These are phyloP conservation scores for Streptopelia turtur DNA, from an alignment of 2,797 vertebrate genomes.

Conservation along the genomic window DNA sequence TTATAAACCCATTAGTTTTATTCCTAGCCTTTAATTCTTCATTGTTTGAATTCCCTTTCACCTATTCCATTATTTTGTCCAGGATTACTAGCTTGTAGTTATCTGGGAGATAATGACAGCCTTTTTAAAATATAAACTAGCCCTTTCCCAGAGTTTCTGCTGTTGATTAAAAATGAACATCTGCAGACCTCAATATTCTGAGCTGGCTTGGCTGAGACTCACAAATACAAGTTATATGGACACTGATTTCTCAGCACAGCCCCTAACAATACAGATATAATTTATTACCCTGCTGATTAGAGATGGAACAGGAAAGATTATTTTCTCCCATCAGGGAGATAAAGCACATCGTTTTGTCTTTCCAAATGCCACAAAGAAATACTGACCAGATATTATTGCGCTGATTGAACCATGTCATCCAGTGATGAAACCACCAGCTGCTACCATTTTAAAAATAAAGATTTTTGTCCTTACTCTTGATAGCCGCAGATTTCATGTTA, in stretches of 20 bases:
- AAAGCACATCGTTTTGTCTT: not conserved
- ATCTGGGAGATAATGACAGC: not conserved
- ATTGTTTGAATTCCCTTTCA: not conserved
- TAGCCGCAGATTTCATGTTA: not conserved
- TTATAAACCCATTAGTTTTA: conserved; percentile 33
- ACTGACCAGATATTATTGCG: not conserved
- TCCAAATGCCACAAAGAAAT: not conserved
- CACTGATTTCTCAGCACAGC: conserved; percentile 27
- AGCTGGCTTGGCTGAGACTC: not conserved
- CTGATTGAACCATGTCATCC: not conserved
- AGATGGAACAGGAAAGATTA: not conserved
- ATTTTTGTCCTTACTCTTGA: not conserved
- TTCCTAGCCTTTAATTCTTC: conserved; percentile 5
- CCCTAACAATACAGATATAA: conserved; percentile 21
- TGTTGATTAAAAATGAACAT: not conserved
- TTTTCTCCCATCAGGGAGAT: conserved; percentile 1
- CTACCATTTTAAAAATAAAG: not conserved
- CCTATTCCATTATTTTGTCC: not conserved
- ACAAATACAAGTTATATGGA: not conserved
- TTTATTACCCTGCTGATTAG: conserved; percentile 22
- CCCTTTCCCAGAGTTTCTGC: not conserved
- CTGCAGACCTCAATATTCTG: conserved; percentile 4
- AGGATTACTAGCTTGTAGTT: not conserved
- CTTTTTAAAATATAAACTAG: not conserved
- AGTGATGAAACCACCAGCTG: not conserved